Base-by-base conservation (phyloP, 2,797 vertebrate genomes). In the Denticeps clupeoides region DNA sequence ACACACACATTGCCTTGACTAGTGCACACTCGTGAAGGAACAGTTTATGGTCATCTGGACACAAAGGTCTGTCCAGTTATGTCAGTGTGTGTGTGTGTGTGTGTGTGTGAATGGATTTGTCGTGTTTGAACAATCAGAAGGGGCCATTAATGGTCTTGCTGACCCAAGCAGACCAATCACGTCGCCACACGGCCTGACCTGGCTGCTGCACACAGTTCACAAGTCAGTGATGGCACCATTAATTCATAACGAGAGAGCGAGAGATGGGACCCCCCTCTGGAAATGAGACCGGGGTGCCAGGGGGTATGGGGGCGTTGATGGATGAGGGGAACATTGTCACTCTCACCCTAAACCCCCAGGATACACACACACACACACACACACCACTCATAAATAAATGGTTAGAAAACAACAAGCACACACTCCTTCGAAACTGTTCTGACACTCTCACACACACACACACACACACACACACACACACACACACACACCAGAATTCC, bases 261-360 rank as follows among this genome's bases (percentile, higher is more conserved):
- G 41, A 43, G 40, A 53, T 41, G 44, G 49, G 43, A n/a, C 49
- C 67, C 47, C 32, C 46, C 26, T 41, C 51, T 10, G 41, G 63
- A 53, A 56, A 60, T 44, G 63, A 35, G 45, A 70, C 42, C 59
- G 55, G 54, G 68, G 59, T 49, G 60, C 63, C 59, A 59, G 41
- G 58, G 62, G 55, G 64, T 73, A 75, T 51, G 70, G 71, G 59
- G 69, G 69, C 60, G 56, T 71, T 80, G 75, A 80, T 81, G 74
- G 73, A 83, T 82, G 75, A 79, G 71, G 56, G 65, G 56, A 70
- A 52, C 68, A 62, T 56, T 74, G 72, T 73, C 70, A 68, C 48
- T 74, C 62, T 71, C 62, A 69, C 59, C 47, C 63, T 33, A 29
- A 65, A 51, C 59, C 61, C 65, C 44, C 44, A 37, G 37, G 38